phyloP scores from a whole-genome alignment of 2,113 vertebrate species.

The Microcebus lehilahytsara region DNA sequence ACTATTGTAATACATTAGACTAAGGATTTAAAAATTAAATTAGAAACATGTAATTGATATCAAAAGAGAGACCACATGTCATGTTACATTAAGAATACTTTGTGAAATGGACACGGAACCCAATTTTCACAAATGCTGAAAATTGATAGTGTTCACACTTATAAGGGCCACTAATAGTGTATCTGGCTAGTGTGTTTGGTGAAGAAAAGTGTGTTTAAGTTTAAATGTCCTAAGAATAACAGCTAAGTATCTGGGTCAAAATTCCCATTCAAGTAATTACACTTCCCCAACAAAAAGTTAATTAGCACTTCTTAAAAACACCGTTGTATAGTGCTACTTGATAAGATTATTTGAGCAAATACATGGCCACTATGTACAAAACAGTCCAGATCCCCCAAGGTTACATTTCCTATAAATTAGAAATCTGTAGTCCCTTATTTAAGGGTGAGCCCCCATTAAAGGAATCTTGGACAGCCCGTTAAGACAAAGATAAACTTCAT shows the following conservation, averaged over 20 bases:
- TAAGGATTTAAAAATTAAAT: conserved; percentile 42
- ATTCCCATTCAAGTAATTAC: conserved; percentile 63
- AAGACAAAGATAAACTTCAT: neutral
- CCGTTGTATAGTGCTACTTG: neutral
- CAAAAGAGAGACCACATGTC: neutral
- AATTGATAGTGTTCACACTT: neutral
- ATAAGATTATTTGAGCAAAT: conserved; percentile 22
- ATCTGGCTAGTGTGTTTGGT: neutral
- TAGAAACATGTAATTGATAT: neutral
- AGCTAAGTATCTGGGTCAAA: conserved; percentile 61
- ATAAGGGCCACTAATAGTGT: neutral
- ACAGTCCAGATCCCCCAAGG: neutral
- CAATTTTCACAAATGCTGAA: neutral
- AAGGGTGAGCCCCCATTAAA: neutral
- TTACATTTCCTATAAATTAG: conserved; percentile 8
- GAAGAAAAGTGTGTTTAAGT: conserved; percentile 55
- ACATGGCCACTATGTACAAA: neutral
- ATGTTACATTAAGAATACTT: neutral
- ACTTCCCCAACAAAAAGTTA: conserved; percentile 59
- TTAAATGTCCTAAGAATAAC: conserved; percentile 53
- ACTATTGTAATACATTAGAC: neutral
- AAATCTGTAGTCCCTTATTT: neutral
- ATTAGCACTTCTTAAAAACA: conserved; percentile 54
- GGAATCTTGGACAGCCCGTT: neutral
- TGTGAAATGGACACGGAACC: neutral